Base-by-base conservation (phyloP, 2,113 vertebrate genomes). In the Peromyscus leucopus region DNA sequence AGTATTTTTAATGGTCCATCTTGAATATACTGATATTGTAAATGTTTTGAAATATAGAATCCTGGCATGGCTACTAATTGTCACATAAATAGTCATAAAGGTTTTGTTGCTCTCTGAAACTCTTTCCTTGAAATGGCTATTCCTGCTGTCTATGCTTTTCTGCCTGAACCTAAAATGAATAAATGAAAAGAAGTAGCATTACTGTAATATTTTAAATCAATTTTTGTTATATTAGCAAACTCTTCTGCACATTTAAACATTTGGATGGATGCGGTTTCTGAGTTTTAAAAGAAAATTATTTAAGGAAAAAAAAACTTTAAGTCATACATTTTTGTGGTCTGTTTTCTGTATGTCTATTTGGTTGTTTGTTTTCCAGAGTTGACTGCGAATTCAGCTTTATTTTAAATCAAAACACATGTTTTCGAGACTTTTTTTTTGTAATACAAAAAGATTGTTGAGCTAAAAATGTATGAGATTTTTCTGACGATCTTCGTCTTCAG, bases 381-480 rank as follows among this genome's bases (percentile, higher is more conserved):
- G 28, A 91, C 22, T 75, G 46, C 82, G 89, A 42, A 21, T 46
- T 76, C 4, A 65, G 19, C 79, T 84, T 26, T 8, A 90, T 93
- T 97, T 96, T 92, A 67, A 72, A 51, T 85, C 42, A 72, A 94
- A 96, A 90, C 36, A 88, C 57, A 84, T 61, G 78, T 17, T 86
- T 94, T 84, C 12, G 39, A 96, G 95, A 67, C 57, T 10, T 71
- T 26, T 90, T 90, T 95, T 93, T 59, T 74, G 5, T 96, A 83
- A 69, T 87, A 22, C 76, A 36, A 87, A 93, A 96, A 90, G 28
- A n/a, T n/a, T 16, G 65, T 90, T 91, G 36, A 59, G 26, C 87
- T 97, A 72, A 63, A 89, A 22, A 93, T 94, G 21, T 28, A 51
- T 10, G 72, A 69, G 28, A 65, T 91, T 93, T 92, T 91, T 48